Base-by-base conservation (phyloP, 2,797 vertebrate genomes). In the Acestrorhynchus altus region DNA sequence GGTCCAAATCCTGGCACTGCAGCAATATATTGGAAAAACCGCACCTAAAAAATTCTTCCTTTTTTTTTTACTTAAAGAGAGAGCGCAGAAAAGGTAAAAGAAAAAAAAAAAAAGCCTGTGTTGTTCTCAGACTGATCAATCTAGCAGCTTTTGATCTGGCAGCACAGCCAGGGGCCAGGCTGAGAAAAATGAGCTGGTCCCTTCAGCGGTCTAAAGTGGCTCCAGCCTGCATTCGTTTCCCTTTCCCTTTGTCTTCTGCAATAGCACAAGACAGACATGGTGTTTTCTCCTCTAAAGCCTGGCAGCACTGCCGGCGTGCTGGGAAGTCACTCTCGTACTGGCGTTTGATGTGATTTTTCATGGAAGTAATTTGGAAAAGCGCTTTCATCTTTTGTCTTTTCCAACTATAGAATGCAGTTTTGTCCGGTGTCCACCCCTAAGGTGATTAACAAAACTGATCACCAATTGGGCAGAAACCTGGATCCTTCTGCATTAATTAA, bases 151-250 rank as follows among this genome's bases (percentile, higher is more conserved):
- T 79, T 79, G 81, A 81, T 83, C 75, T 81, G 81, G 63, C n/a
- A 82, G 83, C 81, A 44, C 76, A 76, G 76, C 79, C 81, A 72
- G 81, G 72, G 60, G 82, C 69, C 64, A 49, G 66, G 74, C 63
- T 61, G 59, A 83, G 78, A 83, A 83, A 84, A 81, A 83, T 81
- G 76, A 83, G 72, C 20, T 20, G 16, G 54, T 81, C 54, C 76
- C 40, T 83, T 61, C 73, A 76, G 57, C 42, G 28, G 35, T 18
- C 56, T 63, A 67, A 70, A 80, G 47, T 44, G 72, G 67, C 65
- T 59, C 18, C 42, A 31, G 42, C 24, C 74, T 65, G 57, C 76
- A 65, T 78, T 69, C 13, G 65, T 60, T 76, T 73, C 60, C 65
- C 49, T 49, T 67, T 59, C 47, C 28, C 10, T 51, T 49, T 71